Percentiles rank a stretch among this genome's conserved stretches.
phyloP scores from a whole-genome alignment of 2,113 vertebrate species.

The Lepidothrix coronata region DNA sequence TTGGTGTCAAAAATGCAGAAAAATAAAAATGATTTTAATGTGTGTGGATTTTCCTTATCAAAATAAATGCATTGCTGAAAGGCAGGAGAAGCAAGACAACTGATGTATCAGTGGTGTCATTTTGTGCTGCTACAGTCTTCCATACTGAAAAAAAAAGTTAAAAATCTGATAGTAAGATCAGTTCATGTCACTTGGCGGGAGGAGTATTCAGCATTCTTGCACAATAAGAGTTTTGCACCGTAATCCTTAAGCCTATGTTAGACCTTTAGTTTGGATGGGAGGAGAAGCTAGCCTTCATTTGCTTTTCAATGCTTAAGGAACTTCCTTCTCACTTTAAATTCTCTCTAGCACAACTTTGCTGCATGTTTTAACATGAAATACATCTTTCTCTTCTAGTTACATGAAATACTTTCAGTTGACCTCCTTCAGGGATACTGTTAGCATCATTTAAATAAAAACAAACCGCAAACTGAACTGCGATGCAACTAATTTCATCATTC shows the following conservation, averaged over 20 bases:
- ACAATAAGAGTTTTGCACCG: background rate
- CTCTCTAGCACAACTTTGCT: background rate
- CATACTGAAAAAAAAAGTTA: background rate
- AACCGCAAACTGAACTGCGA: background rate
- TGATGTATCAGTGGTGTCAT: constrained; percentile 45
- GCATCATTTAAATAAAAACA: background rate
- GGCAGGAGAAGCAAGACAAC: background rate
- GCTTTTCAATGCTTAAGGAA: background rate
- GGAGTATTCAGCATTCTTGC: background rate
- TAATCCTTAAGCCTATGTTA: background rate
- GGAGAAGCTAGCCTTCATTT: background rate
- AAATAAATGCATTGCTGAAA: constrained; percentile 58
- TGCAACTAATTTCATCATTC: background rate
- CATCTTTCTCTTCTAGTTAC: background rate
- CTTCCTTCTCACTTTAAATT: background rate
- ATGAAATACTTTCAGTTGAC: background rate
- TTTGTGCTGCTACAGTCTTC: constrained; percentile 39
- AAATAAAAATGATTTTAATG: constrained; percentile 65
- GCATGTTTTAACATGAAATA: background rate
- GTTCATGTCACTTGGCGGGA: background rate
- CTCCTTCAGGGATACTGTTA: background rate
- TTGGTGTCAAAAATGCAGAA: constrained; percentile 59
- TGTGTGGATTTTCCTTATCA: constrained; percentile 57
- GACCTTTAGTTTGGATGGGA: background rate
- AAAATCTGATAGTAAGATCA: background rate